Conservation (phyloP, 2,888 invertebrate genomes). For the Rhagophthalmus giganteus region DNA sequence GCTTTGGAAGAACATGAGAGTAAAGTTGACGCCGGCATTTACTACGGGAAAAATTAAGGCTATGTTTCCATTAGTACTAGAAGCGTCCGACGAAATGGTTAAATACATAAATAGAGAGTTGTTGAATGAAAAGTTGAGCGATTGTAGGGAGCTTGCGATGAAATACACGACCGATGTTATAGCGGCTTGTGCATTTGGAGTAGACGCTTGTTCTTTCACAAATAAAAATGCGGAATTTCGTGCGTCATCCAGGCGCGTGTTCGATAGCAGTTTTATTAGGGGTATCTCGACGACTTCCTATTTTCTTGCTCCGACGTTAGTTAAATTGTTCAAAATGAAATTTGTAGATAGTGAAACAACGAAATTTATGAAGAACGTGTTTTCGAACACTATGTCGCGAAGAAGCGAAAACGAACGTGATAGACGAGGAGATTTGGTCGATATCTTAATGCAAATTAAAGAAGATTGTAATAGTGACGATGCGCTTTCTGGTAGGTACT, state of each 20-base stretch:
- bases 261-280: too few species aligned
- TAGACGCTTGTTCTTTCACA: slow-evolving; percentile 51
- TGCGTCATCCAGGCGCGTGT: too few species aligned
- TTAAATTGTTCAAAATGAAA: slow-evolving; percentile 39
- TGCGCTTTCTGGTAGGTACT: too few species aligned
- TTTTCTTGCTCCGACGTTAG: slow-evolving; percentile 41
- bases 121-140: slow-evolving; percentile 29
- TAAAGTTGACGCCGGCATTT: slow-evolving; percentile 58
- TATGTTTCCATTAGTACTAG: slow-evolving; percentile 55
- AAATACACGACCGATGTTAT: slow-evolving; percentile 54
- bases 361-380: slow-evolving; percentile 41
- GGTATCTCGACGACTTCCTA: slow-evolving; percentile 32
- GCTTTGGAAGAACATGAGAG: slow-evolving; percentile 57
- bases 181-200: slow-evolving; percentile 55
- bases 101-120: slow-evolving; percentile 49
- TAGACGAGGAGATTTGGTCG: slow-evolving; percentile 48
- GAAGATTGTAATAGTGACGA: too few species aligned
- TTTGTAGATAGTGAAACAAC: slow-evolving; percentile 40
- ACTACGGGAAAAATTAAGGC: slow-evolving; percentile 58
- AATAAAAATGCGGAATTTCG: slow-evolving; percentile 48
- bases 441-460: slow-evolving; percentile 34
- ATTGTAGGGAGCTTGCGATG: slow-evolving; percentile 47
- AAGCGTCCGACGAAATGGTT: slow-evolving; percentile 45
- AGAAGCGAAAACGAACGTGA: slow-evolving; percentile 35
- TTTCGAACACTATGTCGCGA: slow-evolving; percentile 41